These are phyloP conservation scores for Lutjanus campechanus DNA, from an alignment of 2,797 vertebrate genomes.

Conservation along the genomic window DNA sequence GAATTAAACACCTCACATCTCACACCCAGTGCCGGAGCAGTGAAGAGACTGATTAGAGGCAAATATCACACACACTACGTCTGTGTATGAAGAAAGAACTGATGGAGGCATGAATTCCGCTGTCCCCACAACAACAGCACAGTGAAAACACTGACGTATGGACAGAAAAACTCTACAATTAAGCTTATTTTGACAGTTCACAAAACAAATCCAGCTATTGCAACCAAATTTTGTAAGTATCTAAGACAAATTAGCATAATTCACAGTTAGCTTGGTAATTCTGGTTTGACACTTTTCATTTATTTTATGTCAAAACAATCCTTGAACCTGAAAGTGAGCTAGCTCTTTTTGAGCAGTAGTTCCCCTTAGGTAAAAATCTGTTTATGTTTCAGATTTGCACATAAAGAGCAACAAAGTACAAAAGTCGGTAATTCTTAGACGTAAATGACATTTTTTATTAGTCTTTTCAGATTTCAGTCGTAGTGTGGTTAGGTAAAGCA, in stretches of 20 bases:
- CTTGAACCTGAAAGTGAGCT: not conserved
- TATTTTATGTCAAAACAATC: not conserved
- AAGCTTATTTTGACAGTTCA: constrained; percentile 3
- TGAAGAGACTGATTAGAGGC: constrained; percentile 30
- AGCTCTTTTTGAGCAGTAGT: not conserved
- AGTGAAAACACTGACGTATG: not conserved
- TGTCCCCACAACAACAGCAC: constrained; percentile 7
- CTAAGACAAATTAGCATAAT: not conserved
- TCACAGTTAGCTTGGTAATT: not conserved
- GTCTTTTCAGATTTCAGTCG: too few species aligned
- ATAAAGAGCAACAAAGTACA: too few species aligned
- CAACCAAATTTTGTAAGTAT: not conserved
- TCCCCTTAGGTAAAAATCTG: not conserved
- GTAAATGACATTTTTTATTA: too few species aligned
- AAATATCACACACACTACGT: constrained; percentile 22
- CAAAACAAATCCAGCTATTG: constrained; percentile 6
- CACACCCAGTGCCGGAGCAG: constrained; percentile 22
- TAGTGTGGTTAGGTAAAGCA: too few species aligned
- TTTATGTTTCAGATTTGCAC: too few species aligned
- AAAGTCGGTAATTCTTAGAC: too few species aligned
- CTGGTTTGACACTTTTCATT: not conserved
- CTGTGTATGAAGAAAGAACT: constrained; percentile 11
- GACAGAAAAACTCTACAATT: not conserved
- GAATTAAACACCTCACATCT: constrained; percentile 60
- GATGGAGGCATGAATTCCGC: constrained; percentile 13